A percentile compares a stretch with the other conserved stretches of the same genome.
Conservation (phyloP, 1,140 invertebrate genomes). For the Dysdera silvatica region DNA sequence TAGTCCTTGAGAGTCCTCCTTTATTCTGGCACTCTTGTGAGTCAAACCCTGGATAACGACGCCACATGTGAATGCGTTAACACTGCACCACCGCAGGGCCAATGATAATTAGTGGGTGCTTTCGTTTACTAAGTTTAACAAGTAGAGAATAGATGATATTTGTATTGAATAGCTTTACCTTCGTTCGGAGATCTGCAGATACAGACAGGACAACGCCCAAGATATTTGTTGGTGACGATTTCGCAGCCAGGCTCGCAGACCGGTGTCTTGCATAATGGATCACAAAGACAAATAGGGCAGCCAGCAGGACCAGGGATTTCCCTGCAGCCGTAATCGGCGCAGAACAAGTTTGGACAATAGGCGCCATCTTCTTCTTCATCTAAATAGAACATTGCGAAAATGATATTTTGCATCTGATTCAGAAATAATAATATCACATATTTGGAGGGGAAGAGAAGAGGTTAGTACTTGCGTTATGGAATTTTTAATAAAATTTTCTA, state of each 20-base stretch:
- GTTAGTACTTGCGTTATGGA: too few species aligned
- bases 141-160: too few species aligned
- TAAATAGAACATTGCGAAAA: background rate
- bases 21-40: too few species aligned
- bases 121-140: too few species aligned
- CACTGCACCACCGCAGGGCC: too few species aligned
- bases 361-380: slow-evolving; percentile 20
- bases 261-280: slow-evolving; percentile 9
- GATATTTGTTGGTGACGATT: slow-evolving; percentile 15
- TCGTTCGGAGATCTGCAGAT: slow-evolving; percentile 11
- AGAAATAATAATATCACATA: background rate
- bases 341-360: slow-evolving; percentile 23
- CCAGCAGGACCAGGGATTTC: slow-evolving; percentile 12
- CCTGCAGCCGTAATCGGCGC: slow-evolving; percentile 20
- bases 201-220: slow-evolving; percentile 13
- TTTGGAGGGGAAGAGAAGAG: too few species aligned
- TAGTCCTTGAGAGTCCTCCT: too few species aligned
- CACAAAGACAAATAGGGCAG: slow-evolving; percentile 25
- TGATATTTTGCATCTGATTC: background rate
- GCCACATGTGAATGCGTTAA: too few species aligned
- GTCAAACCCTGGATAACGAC: too few species aligned
- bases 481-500: too few species aligned
- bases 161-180: too few species aligned
- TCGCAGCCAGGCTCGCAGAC: slow-evolving; percentile 24
- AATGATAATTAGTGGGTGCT: too few species aligned